These are phyloP conservation scores for Drosophila subobscura DNA, from an alignment of 1,140 invertebrate species.

Conservation along the genomic window DNA sequence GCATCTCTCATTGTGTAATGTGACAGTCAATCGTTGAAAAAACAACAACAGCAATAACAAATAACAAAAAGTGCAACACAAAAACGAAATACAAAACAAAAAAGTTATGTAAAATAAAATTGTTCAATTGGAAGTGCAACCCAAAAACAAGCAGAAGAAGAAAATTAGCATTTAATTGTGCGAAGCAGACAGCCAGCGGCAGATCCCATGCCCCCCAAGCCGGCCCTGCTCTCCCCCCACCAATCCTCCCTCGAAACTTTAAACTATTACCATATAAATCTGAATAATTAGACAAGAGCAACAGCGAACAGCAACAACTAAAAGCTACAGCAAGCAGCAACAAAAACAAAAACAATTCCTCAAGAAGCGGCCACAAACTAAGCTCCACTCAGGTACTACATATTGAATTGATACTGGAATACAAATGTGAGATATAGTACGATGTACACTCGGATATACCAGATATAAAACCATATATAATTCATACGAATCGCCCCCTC, in stretches of 20 bases:
- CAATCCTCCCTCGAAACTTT: conserved; percentile 18
- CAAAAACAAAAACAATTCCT: conserved; percentile 17
- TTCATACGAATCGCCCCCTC: not conserved
- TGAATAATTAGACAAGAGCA: conserved; percentile 45
- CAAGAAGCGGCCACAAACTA: conserved; percentile 35
- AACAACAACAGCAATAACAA: conserved; percentile 5
- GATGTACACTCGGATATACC: not conserved
- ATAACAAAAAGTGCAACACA: conserved; percentile 22
- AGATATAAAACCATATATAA: not conserved
- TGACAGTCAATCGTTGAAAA: conserved; percentile 26
- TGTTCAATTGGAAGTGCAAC: conserved; percentile 52
- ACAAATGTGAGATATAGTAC: conserved; percentile 3
- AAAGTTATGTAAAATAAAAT: conserved; percentile 46
- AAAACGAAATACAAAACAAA: conserved; percentile 7
- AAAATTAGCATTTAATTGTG: conserved; percentile 72
- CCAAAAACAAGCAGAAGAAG: conserved; percentile 1
- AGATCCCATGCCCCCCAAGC: no score
- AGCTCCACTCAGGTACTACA: conserved; percentile 45
- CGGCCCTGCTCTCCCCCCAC: no score
- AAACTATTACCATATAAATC: conserved; percentile 40
- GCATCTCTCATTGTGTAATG: conserved; percentile 41
- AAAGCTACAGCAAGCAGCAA: conserved; percentile 7
- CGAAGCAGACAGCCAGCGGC: conserved; percentile 32
- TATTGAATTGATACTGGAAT: conserved; percentile 12
- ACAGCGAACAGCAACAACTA: conserved; percentile 20